Percentiles rank a stretch among this genome's conserved stretches.
phyloP scores from a whole-genome alignment of 2,888 invertebrate genomes.

The Lapara coniferarum region DNA sequence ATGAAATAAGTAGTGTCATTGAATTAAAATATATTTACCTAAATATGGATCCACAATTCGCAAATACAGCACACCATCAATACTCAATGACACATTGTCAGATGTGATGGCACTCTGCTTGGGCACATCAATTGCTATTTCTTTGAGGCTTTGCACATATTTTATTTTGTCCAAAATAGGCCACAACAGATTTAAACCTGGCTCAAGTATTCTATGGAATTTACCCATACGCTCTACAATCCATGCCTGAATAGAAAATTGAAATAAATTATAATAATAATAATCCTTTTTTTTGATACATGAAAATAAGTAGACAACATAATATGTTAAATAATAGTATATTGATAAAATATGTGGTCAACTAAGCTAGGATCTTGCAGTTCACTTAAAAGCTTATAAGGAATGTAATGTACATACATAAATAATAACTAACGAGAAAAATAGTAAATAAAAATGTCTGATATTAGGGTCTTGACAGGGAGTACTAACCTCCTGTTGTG shows the following conservation, averaged over 20 bases:
- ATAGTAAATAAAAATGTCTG: too few relatives aligned
- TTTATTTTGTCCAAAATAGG: slow-evolving; percentile 96
- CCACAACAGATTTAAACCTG: slow-evolving; percentile 95
- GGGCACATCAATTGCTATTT: slow-evolving; percentile 99
- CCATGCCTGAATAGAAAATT: slow-evolving; percentile 89
- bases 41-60: slow-evolving; percentile 96
- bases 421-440: too few relatives aligned
- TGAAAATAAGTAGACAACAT: too few relatives aligned
- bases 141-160: slow-evolving; percentile 99
- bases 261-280: slow-evolving; percentile 1
- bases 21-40: slow-evolving; percentile 69
- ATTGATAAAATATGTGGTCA: too few relatives aligned
- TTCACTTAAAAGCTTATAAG: too few relatives aligned
- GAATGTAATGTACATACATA: too few relatives aligned
- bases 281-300: neutral
- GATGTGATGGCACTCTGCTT: slow-evolving; percentile 99
- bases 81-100: slow-evolving; percentile 97
- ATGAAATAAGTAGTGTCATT: too few relatives aligned
- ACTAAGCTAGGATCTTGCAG: too few relatives aligned
- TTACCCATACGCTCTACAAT: slow-evolving; percentile 99
- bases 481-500: slow-evolving; percentile 95
- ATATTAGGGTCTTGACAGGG: neutral
- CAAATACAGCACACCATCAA: slow-evolving; percentile 98
- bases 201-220: slow-evolving; percentile 95
- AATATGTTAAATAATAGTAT: too few relatives aligned